Evolutionary conservation across 2,888 invertebrate species (phyloP).

Genomic region (Dryocosmus kuriphilus): DNA sequence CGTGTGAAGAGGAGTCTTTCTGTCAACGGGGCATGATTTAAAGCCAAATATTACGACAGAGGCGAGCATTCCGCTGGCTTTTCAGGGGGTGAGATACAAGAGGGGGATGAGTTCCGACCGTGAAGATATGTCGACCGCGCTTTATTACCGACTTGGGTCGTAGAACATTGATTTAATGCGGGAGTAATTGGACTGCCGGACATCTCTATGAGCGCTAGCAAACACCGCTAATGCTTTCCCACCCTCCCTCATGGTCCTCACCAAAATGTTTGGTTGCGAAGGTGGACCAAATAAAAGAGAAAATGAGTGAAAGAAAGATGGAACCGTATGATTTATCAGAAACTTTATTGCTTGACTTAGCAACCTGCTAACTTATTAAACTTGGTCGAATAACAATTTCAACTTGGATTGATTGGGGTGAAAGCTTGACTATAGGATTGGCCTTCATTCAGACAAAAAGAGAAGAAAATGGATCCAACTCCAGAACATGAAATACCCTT

Average conservation of each 20-base stretch:
- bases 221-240: conserved; percentile 66
- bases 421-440: neutral
- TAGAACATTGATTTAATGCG: conserved; percentile 78
- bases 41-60: conserved; percentile 78
- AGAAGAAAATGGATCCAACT: conserved; percentile 4
- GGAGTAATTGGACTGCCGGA: conserved; percentile 76
- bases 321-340: conserved; percentile 67
- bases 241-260: conserved; percentile 44
- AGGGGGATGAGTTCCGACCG: conserved; percentile 55
- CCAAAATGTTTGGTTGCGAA: neutral
- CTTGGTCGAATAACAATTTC: too few species aligned
- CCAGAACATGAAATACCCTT: neutral
- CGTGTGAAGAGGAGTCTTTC: conserved; percentile 60
- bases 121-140: conserved; percentile 72
- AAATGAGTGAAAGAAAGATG: neutral
- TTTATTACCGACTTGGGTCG: conserved; percentile 74
- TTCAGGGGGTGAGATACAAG: conserved; percentile 55
- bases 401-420: neutral
- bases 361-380: neutral
- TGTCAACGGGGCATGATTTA: conserved; percentile 77
- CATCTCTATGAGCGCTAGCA: conserved; percentile 73
- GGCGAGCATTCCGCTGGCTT: conserved; percentile 71
- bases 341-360: conserved; percentile 67
- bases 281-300: neutral
- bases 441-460: neutral